A percentile compares a stretch with the other conserved stretches of the same genome.
Evolutionary conservation across 2,888 invertebrate genomes (phyloP).

Genomic region (Macropis europaea): DNA sequence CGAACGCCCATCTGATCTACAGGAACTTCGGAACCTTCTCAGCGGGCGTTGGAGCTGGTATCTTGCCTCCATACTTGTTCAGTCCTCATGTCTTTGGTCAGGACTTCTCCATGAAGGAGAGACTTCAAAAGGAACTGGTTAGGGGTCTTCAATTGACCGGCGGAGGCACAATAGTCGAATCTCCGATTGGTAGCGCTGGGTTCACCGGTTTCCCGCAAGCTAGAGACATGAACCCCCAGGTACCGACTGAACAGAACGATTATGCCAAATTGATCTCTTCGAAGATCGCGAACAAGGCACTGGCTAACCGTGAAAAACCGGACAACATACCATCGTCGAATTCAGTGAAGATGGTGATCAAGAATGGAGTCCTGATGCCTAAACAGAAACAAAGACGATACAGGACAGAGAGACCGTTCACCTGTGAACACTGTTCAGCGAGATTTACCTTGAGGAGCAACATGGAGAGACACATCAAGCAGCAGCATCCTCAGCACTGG

Average conservation of each 20-base stretch:
- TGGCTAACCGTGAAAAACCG: constrained; percentile 62
- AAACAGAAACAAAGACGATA: constrained; percentile 95
- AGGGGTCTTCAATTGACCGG: constrained; percentile 86
- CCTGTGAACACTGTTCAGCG: constrained; percentile 94
- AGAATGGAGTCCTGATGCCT: constrained; percentile 93
- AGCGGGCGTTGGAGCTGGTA: constrained; percentile 81
- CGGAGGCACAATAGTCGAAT: constrained; percentile 84
- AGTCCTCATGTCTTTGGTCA: constrained; percentile 86
- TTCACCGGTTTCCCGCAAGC: constrained; percentile 57
- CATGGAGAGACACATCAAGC: constrained; percentile 96
- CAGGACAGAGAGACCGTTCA: constrained; percentile 93
- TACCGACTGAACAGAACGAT: constrained; percentile 55
- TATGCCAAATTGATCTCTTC: constrained; percentile 61
- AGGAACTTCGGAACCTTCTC: constrained; percentile 75
- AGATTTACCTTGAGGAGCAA: constrained; percentile 95
- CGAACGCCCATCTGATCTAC: constrained; percentile 75
- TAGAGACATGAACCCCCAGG: constrained; percentile 49
- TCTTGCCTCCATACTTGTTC: constrained; percentile 84
- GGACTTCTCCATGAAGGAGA: constrained; percentile 84
- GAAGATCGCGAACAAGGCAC: constrained; percentile 38
- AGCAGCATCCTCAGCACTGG: constrained; percentile 95
- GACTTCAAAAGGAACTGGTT: constrained; percentile 85
- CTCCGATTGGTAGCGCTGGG: constrained; percentile 60
- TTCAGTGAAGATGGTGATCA: constrained; percentile 93
- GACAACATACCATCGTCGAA: constrained; percentile 79